Evolutionary conservation across 1,140 invertebrate species (phyloP).

Genomic region (Temnothorax longispinosus): DNA sequence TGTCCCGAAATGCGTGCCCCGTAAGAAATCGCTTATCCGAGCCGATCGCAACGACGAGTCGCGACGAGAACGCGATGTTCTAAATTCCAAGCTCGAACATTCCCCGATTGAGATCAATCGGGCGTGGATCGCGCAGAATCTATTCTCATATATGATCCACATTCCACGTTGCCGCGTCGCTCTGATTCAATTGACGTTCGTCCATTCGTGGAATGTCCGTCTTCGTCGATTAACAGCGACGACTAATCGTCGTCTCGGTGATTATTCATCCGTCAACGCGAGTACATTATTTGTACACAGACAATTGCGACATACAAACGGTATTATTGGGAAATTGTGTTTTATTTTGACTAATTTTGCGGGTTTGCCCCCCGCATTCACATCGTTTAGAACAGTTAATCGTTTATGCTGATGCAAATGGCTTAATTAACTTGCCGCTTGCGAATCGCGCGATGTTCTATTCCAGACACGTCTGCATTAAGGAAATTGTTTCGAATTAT

Average conservation of each 20-base stretch:
- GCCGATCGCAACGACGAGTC: too few relatives aligned
- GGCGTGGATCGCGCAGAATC: background rate
- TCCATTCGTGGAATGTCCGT: background rate
- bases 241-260: background rate
- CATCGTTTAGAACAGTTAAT: background rate
- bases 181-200: slow-evolving; percentile 21
- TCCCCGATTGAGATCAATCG: slow-evolving; percentile 2
- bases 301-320: background rate
- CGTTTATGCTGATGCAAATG: background rate
- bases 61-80: too few relatives aligned
- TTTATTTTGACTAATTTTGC: background rate
- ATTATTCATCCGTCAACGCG: background rate
- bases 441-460: background rate
- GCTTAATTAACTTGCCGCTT: background rate
- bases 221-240: background rate
- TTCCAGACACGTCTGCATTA: too few relatives aligned
- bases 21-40: slow-evolving; percentile 67
- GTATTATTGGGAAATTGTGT: background rate
- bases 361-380: background rate
- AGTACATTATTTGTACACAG: background rate
- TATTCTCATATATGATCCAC: background rate
- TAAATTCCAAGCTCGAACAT: background rate
- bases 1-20: slow-evolving; percentile 78
- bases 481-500: background rate
- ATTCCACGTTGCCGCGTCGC: too few relatives aligned